A percentile compares a stretch with the other conserved stretches of the same genome.
Evolutionary conservation across 2,888 invertebrate genomes (phyloP).

Genomic region (Campopleginae sp.): DNA sequence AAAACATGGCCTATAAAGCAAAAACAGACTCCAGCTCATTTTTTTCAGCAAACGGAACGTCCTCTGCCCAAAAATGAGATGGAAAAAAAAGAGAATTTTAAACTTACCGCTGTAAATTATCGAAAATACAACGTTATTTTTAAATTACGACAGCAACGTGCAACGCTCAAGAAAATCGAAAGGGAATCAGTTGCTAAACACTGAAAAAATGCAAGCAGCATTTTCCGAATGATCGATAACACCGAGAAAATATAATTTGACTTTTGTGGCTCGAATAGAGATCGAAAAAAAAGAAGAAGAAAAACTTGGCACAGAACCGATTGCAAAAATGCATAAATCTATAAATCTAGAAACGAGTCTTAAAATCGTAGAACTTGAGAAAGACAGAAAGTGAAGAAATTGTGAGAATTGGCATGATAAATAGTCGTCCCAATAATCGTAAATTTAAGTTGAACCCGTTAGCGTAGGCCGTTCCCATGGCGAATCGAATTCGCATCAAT

Average conservation of each 20-base stretch:
- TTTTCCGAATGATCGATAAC: not conserved
- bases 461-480: not conserved
- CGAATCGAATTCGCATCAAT: constrained; percentile 35
- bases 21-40: constrained; percentile 49
- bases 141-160: constrained; percentile 5
- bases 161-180: not conserved
- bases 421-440: constrained; percentile 70
- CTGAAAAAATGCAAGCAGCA: not conserved
- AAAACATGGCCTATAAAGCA: constrained; percentile 67
- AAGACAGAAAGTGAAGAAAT: not conserved
- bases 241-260: not conserved
- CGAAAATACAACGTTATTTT: constrained; percentile 28
- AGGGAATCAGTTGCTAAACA: constrained; percentile 2
- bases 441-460: constrained; percentile 76
- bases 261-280: not conserved
- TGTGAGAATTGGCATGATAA: constrained; percentile 42
- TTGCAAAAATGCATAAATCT: not conserved
- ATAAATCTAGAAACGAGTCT: not conserved
- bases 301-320: not conserved
- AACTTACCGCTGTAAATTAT: constrained; percentile 51
- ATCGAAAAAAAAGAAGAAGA: not conserved
- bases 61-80: constrained; percentile 10
- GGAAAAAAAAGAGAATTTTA: constrained; percentile 30
- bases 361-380: not conserved
- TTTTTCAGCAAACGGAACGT: not conserved